phyloP scores from a whole-genome alignment of 2,888 invertebrate genomes.

The Pristionchus maxplancki region DNA sequence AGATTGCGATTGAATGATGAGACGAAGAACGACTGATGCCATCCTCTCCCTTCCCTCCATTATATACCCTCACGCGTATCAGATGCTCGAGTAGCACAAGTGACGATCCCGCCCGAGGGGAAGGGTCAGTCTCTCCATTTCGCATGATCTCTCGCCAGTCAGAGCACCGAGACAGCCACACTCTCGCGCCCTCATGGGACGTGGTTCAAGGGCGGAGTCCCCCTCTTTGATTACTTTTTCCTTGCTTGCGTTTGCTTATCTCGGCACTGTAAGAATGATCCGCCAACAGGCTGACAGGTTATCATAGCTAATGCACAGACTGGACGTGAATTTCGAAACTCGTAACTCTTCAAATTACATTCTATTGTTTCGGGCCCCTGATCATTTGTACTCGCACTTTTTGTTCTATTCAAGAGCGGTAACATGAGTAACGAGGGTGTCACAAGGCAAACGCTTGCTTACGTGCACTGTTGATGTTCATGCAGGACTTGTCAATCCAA shows the following conservation, averaged over 20 bases:
- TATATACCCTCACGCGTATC: not conserved
- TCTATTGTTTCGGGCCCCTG: too few relatives aligned
- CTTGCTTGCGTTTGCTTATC: conserved; percentile 3
- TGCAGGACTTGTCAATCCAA: too few relatives aligned
- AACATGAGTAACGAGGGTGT: not conserved
- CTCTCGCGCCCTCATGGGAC: not conserved
- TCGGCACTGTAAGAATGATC: not conserved
- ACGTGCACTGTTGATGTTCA: too few relatives aligned
- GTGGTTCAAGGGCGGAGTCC: not conserved
- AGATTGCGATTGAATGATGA: not conserved
- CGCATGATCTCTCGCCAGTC: not conserved
- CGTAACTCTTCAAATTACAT: too few relatives aligned
- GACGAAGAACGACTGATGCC: not conserved
- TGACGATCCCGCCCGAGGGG: too few relatives aligned
- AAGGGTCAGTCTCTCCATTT: not conserved
- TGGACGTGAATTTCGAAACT: not conserved
- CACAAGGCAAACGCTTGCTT: not conserved
- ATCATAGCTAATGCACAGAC: not conserved
- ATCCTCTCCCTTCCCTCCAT: not conserved
- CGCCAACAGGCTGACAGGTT: not conserved
- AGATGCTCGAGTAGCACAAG: not conserved
- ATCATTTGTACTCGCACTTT: not conserved
- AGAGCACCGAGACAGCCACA: too few relatives aligned
- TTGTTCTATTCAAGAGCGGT: not conserved
- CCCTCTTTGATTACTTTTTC: conserved; percentile 1